A percentile compares a stretch with the other conserved stretches of the same genome.
These are phyloP conservation scores for Mythimna impura DNA, from an alignment of 2,888 invertebrate species.

Conservation along the genomic window DNA sequence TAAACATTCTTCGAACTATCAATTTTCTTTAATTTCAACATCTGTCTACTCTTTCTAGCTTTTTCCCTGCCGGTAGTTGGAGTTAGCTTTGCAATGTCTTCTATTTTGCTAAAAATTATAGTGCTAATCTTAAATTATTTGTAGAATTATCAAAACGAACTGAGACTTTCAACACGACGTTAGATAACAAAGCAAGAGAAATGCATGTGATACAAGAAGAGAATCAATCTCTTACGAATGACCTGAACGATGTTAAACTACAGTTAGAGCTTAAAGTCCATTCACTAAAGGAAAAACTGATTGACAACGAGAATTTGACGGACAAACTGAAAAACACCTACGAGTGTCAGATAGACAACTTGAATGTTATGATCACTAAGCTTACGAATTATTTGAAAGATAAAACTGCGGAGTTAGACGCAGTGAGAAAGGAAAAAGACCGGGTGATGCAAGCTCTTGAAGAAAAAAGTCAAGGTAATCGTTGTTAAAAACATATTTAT, in stretches of 20 bases:
- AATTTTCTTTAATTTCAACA: constrained; percentile 13
- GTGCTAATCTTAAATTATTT: constrained; percentile 57
- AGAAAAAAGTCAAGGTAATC: constrained; percentile 73
- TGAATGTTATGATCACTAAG: constrained; percentile 80
- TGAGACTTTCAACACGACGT: constrained; percentile 63
- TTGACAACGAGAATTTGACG: constrained; percentile 78
- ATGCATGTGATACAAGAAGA: constrained; percentile 73
- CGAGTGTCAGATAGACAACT: constrained; percentile 79
- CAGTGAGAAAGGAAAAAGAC: constrained; percentile 74
- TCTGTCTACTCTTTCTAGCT: constrained; percentile 15
- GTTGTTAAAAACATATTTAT: neutral
- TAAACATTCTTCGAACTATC: constrained; percentile 42
- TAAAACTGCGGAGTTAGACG: constrained; percentile 76
- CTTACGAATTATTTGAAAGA: constrained; percentile 79
- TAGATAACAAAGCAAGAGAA: constrained; percentile 71
- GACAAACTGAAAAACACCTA: constrained; percentile 80
- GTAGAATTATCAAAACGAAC: constrained; percentile 73
- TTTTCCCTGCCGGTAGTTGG: constrained; percentile 13
- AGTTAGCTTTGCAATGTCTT: constrained; percentile 9
- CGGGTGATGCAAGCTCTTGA: constrained; percentile 68
- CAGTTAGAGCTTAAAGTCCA: constrained; percentile 80
- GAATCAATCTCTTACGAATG: constrained; percentile 74
- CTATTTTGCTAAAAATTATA: constrained; percentile 16
- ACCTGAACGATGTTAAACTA: constrained; percentile 76
- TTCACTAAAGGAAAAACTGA: constrained; percentile 79